Percentiles rank a stretch among this genome's conserved stretches.
Evolutionary conservation across 2,797 vertebrate genomes (phyloP).

Genomic region (Geotrypetes seraphini): DNA sequence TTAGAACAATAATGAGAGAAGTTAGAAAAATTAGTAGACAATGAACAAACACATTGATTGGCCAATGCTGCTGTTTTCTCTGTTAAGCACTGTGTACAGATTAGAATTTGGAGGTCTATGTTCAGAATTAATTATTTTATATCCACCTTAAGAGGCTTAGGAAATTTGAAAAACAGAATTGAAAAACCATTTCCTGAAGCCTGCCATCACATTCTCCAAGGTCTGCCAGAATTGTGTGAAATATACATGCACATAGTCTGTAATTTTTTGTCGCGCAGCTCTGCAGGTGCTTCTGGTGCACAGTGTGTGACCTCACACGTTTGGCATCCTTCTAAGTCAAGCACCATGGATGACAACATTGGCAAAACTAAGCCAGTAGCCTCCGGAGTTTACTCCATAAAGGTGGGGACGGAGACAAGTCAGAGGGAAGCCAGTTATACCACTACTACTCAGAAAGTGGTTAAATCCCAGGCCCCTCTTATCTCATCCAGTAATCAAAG

Average conservation of each 20-base stretch:
- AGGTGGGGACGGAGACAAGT: conserved; percentile 31
- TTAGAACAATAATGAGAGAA: too few species aligned
- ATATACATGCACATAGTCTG: conserved; percentile 22
- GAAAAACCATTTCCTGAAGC: too few species aligned
- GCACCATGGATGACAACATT: conserved; percentile 24
- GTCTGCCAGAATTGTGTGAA: too few species aligned
- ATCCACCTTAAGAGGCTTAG: too few species aligned
- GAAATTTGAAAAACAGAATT: too few species aligned
- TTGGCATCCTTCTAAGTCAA: conserved; percentile 38
- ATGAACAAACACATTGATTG: too few species aligned
- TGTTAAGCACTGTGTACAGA: too few species aligned
- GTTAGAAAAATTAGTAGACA: too few species aligned
- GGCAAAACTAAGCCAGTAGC: conserved; percentile 31
- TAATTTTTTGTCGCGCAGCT: conserved; percentile 47
- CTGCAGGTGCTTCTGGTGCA: conserved; percentile 15
- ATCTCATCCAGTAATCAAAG: conserved; percentile 37
- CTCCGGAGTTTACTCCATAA: conserved; percentile 32
- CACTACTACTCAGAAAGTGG: conserved; percentile 26
- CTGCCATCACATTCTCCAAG: too few species aligned
- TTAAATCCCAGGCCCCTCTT: conserved; percentile 24
- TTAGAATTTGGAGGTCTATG: too few species aligned
- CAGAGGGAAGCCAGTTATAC: conserved; percentile 27
- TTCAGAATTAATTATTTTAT: too few species aligned
- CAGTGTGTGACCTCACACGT: conserved; percentile 35
- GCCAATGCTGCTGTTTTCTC: too few species aligned